Base-by-base conservation (phyloP, 2,888 invertebrate species). In the Drosophila kambysellisi region DNA sequence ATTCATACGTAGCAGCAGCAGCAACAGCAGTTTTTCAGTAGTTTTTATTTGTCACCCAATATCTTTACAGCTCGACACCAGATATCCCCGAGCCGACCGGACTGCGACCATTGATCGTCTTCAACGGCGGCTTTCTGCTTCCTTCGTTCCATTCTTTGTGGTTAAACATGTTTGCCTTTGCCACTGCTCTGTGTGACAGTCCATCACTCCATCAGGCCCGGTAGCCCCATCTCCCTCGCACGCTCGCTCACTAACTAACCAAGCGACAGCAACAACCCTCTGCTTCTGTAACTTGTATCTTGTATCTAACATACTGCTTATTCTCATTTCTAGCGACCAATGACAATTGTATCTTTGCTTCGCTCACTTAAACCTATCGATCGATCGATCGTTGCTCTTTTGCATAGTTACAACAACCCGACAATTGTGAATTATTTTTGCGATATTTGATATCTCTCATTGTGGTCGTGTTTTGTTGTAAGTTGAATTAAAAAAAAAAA, bases 1-100 rank as follows among this genome's bases (percentile, higher is more conserved):
- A 85, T 85, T 85, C 90, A 85, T 85, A 90, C 86, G 85, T 90
- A 78, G 85, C 88, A 63, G 78, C 80, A 75, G 25, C 74, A 52
- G 41, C 50, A 51, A 29, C 54, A 56, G 46, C 76, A 62, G 50
- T 58, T 90, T 81, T 90, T 81, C 91, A 89, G 91, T 91, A 91
- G 91, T 91, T 89, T 89, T 89, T 90, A 91, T 84, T 91, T 92
- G 92, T 92, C 91, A 92, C 89, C 84, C 86, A 92, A 92, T 92
- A 92, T 92, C 90, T 83, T 84, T 83, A 84, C 88, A 83, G 87
- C 83, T 83, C 84, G 92, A 91, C 88, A 92, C 81, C 91, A 91
- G 90, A 91, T 90, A 91, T 70, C 74, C 70, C 56, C 69, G 56
- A 58, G 64, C 53, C 56, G 69, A 62, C 35, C 57, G 51, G 74